Evolutionary conservation across 2,888 invertebrate genomes (phyloP).

Genomic region (Chromoteleia sp.): DNA sequence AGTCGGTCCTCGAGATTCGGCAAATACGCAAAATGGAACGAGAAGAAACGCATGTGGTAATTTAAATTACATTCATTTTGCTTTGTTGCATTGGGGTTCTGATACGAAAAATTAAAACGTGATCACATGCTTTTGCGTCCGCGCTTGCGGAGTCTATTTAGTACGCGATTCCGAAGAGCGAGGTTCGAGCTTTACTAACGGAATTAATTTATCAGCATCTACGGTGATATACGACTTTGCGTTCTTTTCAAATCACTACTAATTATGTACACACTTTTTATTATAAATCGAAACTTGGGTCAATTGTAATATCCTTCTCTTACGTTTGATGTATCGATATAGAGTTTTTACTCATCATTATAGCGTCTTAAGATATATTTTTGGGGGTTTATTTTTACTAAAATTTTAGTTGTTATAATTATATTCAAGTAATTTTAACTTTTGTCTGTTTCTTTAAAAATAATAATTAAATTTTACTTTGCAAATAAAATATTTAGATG

Average conservation of each 20-base stretch:
- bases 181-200: conserved; percentile 50
- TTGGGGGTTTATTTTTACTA: no score
- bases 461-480: no score
- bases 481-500: no score
- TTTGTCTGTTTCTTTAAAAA: no score
- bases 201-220: conserved; percentile 52
- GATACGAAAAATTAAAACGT: conserved; percentile 65
- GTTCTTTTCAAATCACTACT: conserved; percentile 44
- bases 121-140: conserved; percentile 45
- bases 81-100: conserved; percentile 53
- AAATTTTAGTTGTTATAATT: no score
- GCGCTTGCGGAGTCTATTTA: conserved; percentile 37
- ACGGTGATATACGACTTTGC: conserved; percentile 26
- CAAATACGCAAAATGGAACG: conserved; percentile 15
- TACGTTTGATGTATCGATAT: no score
- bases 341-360: no score
- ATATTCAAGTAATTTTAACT: no score
- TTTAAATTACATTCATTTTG: conserved; percentile 66
- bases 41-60: conserved; percentile 40
- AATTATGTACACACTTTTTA: no score
- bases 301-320: no score
- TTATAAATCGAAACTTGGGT: no score
- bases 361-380: no score
- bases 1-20: conserved; percentile 38
- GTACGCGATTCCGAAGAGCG: conserved; percentile 25